Evolutionary conservation across 2,113 vertebrate genomes (phyloP).

Genomic region (Ceyx margarethae): DNA sequence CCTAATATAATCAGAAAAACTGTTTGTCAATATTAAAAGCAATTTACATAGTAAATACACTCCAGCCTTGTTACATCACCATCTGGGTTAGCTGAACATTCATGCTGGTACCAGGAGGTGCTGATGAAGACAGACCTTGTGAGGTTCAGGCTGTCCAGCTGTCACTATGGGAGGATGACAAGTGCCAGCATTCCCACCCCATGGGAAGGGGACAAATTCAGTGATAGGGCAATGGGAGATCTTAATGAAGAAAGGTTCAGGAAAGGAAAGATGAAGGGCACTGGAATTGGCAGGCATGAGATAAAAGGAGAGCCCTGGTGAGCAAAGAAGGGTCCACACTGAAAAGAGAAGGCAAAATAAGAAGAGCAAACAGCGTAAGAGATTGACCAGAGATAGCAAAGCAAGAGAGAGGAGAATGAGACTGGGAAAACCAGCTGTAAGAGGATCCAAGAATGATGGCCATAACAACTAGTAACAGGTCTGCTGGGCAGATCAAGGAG

Average conservation of each 20-base stretch:
- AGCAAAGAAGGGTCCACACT: background rate
- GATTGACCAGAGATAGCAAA: background rate
- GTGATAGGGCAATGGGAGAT: background rate
- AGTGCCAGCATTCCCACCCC: background rate
- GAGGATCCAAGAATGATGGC: background rate
- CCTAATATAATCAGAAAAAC: conserved; percentile 53
- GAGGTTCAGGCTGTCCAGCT: background rate
- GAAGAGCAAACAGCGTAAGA: background rate
- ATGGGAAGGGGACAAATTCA: background rate
- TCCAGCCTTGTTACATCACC: conserved; percentile 21
- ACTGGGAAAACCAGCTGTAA: background rate
- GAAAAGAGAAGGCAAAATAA: background rate
- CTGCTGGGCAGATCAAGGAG: background rate
- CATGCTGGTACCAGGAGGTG: background rate
- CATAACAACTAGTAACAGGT: background rate
- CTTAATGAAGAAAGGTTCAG: background rate
- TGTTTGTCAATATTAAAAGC: conserved; percentile 66
- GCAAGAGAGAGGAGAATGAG: background rate
- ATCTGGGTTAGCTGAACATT: conserved; percentile 25
- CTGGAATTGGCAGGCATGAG: background rate
- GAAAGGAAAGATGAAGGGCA: background rate
- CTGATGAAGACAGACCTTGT: background rate
- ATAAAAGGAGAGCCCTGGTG: background rate
- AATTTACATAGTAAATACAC: conserved; percentile 56
- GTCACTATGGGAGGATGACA: background rate